Evolutionary conservation across 2,113 vertebrate genomes (phyloP).

Genomic region (Rhinoderma darwinii): DNA sequence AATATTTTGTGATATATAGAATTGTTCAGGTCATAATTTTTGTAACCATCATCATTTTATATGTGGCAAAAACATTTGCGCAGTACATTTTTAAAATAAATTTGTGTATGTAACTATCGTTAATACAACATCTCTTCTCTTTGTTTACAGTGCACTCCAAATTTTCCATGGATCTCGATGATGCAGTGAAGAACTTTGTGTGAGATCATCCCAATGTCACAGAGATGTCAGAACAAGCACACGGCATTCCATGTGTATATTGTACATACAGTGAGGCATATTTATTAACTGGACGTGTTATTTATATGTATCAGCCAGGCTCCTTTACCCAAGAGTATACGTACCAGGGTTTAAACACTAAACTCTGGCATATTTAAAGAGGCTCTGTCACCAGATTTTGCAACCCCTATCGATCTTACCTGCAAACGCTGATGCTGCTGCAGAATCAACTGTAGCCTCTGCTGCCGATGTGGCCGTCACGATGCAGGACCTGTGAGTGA

Average conservation of each 20-base stretch:
- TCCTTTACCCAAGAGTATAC: conserved; percentile 37
- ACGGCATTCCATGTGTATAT: conserved; percentile 81
- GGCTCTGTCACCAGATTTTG: too few species aligned
- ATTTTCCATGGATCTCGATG: conserved; percentile 70
- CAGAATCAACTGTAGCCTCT: too few species aligned
- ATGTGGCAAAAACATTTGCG: neutral
- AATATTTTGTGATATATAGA: too few species aligned
- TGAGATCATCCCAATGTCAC: conserved; percentile 59
- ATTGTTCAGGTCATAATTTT: too few species aligned
- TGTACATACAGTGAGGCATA: conserved; percentile 89
- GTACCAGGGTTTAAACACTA: neutral
- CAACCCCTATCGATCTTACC: too few species aligned
- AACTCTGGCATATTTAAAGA: conserved; percentile 8
- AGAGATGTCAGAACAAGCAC: conserved; percentile 50
- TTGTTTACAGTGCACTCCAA: conserved; percentile 70
- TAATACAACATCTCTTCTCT: neutral
- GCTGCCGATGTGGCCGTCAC: too few species aligned
- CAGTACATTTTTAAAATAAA: neutral
- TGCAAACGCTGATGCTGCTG: too few species aligned
- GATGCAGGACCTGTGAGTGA: too few species aligned
- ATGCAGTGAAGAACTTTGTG: conserved; percentile 80
- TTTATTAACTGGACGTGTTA: conserved; percentile 86
- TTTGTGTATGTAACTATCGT: neutral
- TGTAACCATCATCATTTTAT: neutral
- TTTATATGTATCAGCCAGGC: conserved; percentile 81